phyloP scores from a whole-genome alignment of 2,113 vertebrate species.

The Dasyprocta punctata region DNA sequence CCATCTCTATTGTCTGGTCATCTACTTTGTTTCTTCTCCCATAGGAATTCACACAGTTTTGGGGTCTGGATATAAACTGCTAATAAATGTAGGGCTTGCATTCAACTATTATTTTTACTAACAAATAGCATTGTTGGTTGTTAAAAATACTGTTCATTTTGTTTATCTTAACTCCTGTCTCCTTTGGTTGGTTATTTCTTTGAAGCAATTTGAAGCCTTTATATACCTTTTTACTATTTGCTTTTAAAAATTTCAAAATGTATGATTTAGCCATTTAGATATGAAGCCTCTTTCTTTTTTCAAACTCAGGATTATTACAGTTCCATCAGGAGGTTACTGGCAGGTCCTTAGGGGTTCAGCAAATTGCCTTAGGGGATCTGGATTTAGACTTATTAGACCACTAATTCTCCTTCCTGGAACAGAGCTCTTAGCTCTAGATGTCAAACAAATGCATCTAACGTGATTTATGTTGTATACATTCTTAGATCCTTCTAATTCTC shows the following conservation, averaged over 20 bases:
- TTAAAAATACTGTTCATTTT: slow-evolving; percentile 3
- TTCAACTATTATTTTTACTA: not conserved
- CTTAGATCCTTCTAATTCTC: not conserved
- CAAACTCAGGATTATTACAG: slow-evolving; percentile 44
- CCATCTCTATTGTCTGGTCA: too few species aligned
- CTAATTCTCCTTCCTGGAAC: not conserved
- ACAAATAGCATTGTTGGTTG: not conserved
- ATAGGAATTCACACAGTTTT: not conserved
- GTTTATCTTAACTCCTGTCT: not conserved
- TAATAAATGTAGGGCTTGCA: not conserved
- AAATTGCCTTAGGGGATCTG: not conserved
- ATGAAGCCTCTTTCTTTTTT: slow-evolving; percentile 19
- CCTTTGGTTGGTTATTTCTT: not conserved
- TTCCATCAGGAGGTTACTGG: not conserved
- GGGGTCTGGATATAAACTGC: not conserved
- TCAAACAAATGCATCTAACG: not conserved
- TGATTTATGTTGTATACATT: not conserved
- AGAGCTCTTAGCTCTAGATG: not conserved
- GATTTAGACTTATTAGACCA: not conserved
- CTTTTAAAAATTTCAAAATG: not conserved
- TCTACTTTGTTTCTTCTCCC: not conserved
- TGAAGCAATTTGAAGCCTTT: not conserved
- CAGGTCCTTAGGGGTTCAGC: not conserved
- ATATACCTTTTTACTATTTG: not conserved
- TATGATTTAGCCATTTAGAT: not conserved